phyloP scores from a whole-genome alignment of 2,888 invertebrate species.

The Apodemia duryi region DNA sequence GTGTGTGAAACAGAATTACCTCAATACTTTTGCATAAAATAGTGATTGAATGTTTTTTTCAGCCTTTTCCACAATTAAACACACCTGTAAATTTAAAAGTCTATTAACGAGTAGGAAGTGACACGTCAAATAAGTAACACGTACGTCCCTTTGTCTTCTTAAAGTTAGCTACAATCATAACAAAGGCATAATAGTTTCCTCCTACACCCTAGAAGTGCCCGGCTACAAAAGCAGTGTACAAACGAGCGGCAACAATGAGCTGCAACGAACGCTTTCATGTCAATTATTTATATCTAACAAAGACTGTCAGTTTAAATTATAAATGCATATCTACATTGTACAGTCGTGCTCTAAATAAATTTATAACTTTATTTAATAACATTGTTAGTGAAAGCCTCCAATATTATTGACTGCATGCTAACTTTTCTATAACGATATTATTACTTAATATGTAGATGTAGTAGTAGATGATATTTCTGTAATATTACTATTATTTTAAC shows the following conservation, averaged over 20 bases:
- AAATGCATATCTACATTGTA: constrained; percentile 18
- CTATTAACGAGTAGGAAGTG: constrained; percentile 17
- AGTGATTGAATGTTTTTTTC: background rate
- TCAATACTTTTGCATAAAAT: too few relatives aligned
- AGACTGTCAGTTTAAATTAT: constrained; percentile 21
- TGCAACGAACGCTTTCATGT: constrained; percentile 20
- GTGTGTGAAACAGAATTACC: too few relatives aligned
- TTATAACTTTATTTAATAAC: background rate
- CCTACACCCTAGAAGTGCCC: constrained; percentile 9
- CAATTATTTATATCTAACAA: constrained; percentile 22
- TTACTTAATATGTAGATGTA: too few relatives aligned
- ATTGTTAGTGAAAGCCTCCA: too few relatives aligned
- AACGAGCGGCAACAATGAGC: constrained; percentile 19
- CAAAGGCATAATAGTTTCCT: constrained; percentile 15
- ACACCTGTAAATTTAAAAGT: background rate
- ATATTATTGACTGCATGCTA: too few relatives aligned
- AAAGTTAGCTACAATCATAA: constrained; percentile 15
- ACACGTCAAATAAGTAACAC: constrained; percentile 22
- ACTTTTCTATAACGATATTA: too few relatives aligned
- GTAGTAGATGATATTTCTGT: too few relatives aligned
- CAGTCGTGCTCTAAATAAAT: background rate
- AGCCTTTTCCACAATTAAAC: background rate
- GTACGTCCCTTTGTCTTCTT: constrained; percentile 17
- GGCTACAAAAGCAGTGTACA: background rate
- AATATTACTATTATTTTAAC: too few relatives aligned